These are phyloP conservation scores for Oreortyx pictus DNA, from an alignment of 2,797 vertebrate species.

Conservation along the genomic window DNA sequence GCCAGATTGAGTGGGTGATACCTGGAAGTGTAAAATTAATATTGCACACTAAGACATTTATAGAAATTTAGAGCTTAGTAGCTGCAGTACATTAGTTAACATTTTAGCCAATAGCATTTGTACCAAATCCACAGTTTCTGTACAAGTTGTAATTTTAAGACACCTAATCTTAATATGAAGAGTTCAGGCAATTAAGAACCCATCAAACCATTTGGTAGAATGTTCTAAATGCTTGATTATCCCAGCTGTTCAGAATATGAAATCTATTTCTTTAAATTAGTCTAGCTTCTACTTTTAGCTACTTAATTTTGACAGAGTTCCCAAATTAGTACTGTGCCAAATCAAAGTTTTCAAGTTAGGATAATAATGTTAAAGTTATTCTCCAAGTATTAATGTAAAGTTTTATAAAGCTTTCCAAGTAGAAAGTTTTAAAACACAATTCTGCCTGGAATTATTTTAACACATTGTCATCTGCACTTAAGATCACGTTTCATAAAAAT, in stretches of 20 bases:
- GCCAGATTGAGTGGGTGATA: not conserved
- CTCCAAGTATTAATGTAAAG: not conserved
- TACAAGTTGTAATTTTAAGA: not conserved
- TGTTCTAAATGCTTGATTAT: not conserved
- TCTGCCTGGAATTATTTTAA: not conserved
- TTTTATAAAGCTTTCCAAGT: not conserved
- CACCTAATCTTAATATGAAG: not conserved
- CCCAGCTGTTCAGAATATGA: not conserved
- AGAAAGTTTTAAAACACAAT: not conserved
- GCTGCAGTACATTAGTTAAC: not conserved
- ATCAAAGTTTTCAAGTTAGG: not conserved
- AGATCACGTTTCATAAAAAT: not conserved
- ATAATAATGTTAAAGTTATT: not conserved
- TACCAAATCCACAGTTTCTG: not conserved
- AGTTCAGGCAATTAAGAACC: not conserved
- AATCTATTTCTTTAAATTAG: not conserved
- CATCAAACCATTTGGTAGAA: not conserved
- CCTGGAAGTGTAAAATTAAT: not conserved
- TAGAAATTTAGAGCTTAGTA: not conserved
- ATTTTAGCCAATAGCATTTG: not conserved
- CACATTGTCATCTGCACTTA: not conserved
- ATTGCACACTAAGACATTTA: not conserved
- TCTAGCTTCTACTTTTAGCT: not conserved
- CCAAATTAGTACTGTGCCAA: not conserved
- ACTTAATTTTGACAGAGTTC: not conserved